Base-by-base conservation (phyloP, 2,797 vertebrate species). In the Crocidura indochinensis region DNA sequence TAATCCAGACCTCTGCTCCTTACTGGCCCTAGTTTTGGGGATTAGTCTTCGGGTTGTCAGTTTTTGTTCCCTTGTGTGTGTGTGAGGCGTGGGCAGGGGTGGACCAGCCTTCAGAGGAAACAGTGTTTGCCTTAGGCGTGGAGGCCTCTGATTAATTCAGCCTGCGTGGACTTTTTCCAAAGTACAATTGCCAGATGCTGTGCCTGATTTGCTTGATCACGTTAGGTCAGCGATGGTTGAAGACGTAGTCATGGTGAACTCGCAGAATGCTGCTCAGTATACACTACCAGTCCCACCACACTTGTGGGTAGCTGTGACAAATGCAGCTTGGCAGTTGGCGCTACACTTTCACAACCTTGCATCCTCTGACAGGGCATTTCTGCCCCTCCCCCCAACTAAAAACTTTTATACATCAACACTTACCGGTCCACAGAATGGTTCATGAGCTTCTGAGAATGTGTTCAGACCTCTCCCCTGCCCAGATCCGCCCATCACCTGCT, bases 31-130 rank as follows among this genome's bases (percentile, higher is more conserved):
- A 26, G 80, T 67, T 88, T 79, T 26, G 64, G 49, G 90, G 90
- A 91, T 95, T 96, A 94, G 8, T 49, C 62, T 29, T 85, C 8
- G 12, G 60, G 64, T 64, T 91, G 94, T 91, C 85, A 91, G 74
- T 22, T 93, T 90, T 93, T 95, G 76, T 82, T 87, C 27, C 29
- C 10, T 31, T 93, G 65, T 87, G 77, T 51, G 19, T 38, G 15
- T 84, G 26, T 73, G 92, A 80, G 80, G 84, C 56, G n/a, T 78
- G 83, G 94, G 74, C 31, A 38, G 91, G 78, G 80, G 60, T 75
- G 53, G 20, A 8, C 78, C 87, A 74, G 0, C 15, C 46, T 82
- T 73, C 89, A 51, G 75, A 84, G 72, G 75, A 90, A 60, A 24
- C 27, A n/a, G 53, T 77, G 77, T 92, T 95, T 90, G 83, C 86